Percentiles rank a stretch among this genome's conserved stretches.
These are phyloP conservation scores for Erpobdella octoculata DNA, from an alignment of 2,888 invertebrate species.

Conservation along the genomic window DNA sequence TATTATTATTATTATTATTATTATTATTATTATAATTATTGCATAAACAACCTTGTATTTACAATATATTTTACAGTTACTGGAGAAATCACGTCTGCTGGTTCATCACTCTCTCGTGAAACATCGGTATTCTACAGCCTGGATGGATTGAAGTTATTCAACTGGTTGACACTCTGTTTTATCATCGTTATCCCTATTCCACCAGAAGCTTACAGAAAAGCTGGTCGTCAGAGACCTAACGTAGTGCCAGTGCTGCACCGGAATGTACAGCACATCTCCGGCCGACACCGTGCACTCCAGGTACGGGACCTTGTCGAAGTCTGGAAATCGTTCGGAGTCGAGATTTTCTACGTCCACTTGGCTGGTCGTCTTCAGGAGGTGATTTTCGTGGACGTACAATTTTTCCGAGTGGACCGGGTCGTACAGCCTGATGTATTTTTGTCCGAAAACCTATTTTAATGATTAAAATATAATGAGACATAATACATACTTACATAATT, in stretches of 20 bases:
- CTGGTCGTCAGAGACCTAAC: conserved; percentile 77
- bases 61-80: too few relatives aligned
- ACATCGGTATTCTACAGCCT: neutral
- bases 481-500: neutral
- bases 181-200: conserved; percentile 55
- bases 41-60: too few relatives aligned
- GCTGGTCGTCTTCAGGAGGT: conserved; percentile 78
- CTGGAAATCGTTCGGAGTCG: conserved; percentile 66
- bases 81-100: too few relatives aligned
- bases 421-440: conserved; percentile 78
- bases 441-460: conserved; percentile 64
- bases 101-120: too few relatives aligned
- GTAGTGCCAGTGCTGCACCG: conserved; percentile 94
- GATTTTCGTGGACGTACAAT: conserved; percentile 71
- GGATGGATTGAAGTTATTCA: too few relatives aligned
- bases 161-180: neutral
- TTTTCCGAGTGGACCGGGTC: conserved; percentile 62
- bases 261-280: conserved; percentile 87
- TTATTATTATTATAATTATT: neutral
- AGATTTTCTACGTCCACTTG: conserved; percentile 76
- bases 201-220: conserved; percentile 97
- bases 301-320: conserved; percentile 56
- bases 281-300: conserved; percentile 66
- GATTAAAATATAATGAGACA: too few relatives aligned
- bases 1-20: neutral